These are phyloP conservation scores for Microtus montanus DNA, from an alignment of 2,113 vertebrate species.

Conservation along the genomic window DNA sequence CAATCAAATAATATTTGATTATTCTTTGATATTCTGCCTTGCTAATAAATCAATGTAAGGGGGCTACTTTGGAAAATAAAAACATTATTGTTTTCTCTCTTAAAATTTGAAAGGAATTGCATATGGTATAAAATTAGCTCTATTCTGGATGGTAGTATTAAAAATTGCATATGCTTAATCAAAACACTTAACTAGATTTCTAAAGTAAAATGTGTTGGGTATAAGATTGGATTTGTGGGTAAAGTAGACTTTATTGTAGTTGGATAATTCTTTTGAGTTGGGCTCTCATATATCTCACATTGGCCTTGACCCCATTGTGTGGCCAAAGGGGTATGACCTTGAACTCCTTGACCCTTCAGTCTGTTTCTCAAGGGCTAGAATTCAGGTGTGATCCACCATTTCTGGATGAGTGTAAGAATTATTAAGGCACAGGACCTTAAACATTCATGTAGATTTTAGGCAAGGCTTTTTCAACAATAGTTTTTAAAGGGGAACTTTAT, in stretches of 20 bases:
- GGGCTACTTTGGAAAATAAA: background rate
- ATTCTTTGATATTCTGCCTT: background rate
- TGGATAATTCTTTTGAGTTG: background rate
- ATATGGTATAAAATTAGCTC: background rate
- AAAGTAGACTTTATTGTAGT: background rate
- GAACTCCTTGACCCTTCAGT: background rate
- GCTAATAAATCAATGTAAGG: background rate
- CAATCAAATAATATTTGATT: too few relatives aligned
- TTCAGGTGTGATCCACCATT: background rate
- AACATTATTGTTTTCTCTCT: background rate
- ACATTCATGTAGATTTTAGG: background rate
- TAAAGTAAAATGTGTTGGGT: background rate
- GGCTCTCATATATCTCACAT: background rate
- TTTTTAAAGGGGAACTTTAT: background rate
- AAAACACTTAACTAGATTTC: background rate
- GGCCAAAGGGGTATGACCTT: background rate
- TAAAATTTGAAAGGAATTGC: background rate
- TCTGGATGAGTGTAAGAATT: background rate
- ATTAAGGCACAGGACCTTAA: background rate
- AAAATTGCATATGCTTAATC: background rate
- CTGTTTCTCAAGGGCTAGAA: background rate
- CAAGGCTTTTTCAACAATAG: background rate
- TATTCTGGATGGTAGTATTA: slow-evolving; percentile 17
- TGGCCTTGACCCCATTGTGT: background rate
- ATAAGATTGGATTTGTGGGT: background rate